These are phyloP conservation scores for Ivindomyrus marchei DNA, from an alignment of 2,113 vertebrate genomes.

Conservation along the genomic window DNA sequence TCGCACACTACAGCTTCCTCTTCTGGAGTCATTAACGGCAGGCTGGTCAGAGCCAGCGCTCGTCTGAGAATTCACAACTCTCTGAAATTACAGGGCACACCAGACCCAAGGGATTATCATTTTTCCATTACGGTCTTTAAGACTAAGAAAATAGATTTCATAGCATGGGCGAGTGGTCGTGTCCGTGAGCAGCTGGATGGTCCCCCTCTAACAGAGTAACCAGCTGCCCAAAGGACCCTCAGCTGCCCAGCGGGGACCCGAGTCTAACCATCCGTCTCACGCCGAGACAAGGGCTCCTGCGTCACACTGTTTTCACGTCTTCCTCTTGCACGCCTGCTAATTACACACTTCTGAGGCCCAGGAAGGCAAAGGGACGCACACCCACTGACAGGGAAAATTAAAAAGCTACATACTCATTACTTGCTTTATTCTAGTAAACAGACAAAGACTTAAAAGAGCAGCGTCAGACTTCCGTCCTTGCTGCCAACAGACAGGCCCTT, in stretches of 20 bases:
- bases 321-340: constrained; percentile 5
- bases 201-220: background rate
- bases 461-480: background rate
- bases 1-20: background rate
- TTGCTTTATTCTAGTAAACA: background rate
- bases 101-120: constrained; percentile 4
- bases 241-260: background rate
- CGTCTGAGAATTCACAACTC: background rate
- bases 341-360: constrained; percentile 1
- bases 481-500: background rate
- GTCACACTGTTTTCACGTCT: background rate
- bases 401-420: constrained; percentile 7
- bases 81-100: constrained; percentile 17
- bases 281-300: background rate
- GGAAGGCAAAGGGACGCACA: background rate
- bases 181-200: background rate
- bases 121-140: background rate
- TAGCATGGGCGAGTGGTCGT: background rate
- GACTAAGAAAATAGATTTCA: constrained; percentile 18
- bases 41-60: background rate
- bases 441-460: background rate
- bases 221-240: background rate
- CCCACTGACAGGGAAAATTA: background rate
- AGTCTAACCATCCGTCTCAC: background rate
- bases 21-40: background rate